These are phyloP conservation scores for Montipora capricornis DNA, from an alignment of 64 coral and sea anemone species.

Conservation along the genomic window DNA sequence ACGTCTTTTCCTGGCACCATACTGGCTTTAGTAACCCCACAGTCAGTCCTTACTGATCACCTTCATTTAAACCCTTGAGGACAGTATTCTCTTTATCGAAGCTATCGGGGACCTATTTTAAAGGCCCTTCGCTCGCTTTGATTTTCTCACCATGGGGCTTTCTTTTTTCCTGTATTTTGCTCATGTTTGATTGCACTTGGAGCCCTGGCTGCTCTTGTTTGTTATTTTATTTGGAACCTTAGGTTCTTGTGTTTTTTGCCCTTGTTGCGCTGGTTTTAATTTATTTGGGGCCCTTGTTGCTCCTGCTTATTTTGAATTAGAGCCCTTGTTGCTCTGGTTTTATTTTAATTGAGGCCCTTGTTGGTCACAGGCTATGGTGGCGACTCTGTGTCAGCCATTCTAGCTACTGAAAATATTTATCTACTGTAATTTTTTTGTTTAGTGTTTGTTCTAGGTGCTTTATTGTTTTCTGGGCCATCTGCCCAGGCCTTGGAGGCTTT, in stretches of 20 bases:
- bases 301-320: neutral
- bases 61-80: too few relatives aligned
- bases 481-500: neutral
- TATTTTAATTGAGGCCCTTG: neutral
- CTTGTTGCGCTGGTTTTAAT: neutral
- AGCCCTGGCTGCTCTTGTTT: neutral
- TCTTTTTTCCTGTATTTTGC: neutral
- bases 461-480: neutral
- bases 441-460: conserved; percentile 1
- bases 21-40: too few relatives aligned
- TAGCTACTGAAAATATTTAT: neutral
- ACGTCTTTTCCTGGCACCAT: too few relatives aligned
- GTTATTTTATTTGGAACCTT: too few relatives aligned
- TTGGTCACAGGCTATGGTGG: neutral
- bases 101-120: too few relatives aligned
- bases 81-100: too few relatives aligned
- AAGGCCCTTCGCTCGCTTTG: too few relatives aligned
- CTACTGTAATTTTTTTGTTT: neutral
- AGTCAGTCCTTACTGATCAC: too few relatives aligned
- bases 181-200: neutral
- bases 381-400: neutral
- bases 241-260: neutral
- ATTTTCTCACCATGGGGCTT: neutral
- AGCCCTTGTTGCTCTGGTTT: neutral
- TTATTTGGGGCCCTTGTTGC: neutral